These are phyloP conservation scores for Chionis minor DNA, from an alignment of 2,113 vertebrate species.

Conservation along the genomic window DNA sequence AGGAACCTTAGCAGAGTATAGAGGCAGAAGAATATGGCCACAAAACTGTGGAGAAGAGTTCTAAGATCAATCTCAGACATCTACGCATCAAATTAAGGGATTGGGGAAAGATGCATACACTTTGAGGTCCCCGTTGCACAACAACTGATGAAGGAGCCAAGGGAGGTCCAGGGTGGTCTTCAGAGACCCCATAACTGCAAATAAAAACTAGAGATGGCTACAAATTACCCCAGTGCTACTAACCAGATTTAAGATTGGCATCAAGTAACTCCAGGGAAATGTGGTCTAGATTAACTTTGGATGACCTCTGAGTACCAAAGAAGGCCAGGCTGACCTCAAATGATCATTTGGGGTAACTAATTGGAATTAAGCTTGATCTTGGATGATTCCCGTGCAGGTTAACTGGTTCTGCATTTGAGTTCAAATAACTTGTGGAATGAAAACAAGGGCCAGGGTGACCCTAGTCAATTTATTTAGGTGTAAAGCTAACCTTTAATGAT, in stretches of 20 bases:
- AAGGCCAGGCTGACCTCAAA: no score
- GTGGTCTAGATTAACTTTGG: not conserved
- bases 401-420: not conserved
- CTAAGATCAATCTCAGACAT: not conserved
- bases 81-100: not conserved
- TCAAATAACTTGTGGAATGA: not conserved
- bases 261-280: not conserved
- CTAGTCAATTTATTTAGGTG: not conserved
- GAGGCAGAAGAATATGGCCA: not conserved
- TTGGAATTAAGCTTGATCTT: not conserved
- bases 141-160: not conserved
- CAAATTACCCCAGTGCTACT: not conserved
- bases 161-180: not conserved
- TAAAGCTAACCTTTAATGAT: not conserved
- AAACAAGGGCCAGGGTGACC: not conserved
- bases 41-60: not conserved
- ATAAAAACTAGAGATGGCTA: not conserved
- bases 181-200: not conserved
- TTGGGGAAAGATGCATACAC: not conserved
- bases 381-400: not conserved
- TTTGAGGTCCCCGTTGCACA: not conserved
- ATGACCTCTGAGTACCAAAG: not conserved
- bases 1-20: not conserved
- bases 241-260: not conserved
- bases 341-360: not conserved